Evolutionary conservation across 2,888 invertebrate genomes (phyloP), one percentile per base, ranked within the genome.

Genomic region (Scotopteryx bipunctaria): DNA sequence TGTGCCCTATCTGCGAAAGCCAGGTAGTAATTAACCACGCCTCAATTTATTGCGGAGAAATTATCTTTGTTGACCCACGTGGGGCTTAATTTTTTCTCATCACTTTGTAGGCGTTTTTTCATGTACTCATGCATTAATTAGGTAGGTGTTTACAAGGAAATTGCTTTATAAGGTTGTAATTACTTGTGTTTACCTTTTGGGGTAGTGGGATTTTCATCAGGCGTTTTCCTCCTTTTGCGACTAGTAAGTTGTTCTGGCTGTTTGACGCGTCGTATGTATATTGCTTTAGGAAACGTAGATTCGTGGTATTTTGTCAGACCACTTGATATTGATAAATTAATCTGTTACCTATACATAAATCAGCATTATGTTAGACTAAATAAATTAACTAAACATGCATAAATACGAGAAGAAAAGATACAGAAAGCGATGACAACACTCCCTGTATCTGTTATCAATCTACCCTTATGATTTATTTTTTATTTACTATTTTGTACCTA

Each of bases 61-160:
- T 83, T 86, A 86, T 85, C 83, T 83, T 73, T 85, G 85, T 85
- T 85, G 81, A 80, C 79, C 80, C 85, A 82, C 75, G 78, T 76
- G 71, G 71, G 70, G 74, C 77, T 79, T 73, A 73, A 73, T 78
- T 78, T 81, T 71, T 71, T 57, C 64, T 69, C 44, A 53, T 51
- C 57, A 55, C 70, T 74, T 70, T 75, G 71, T 71, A 71, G 73
- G 71, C 79, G 58, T 67, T 76, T 48, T 74, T 78, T 75, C 55
- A 45, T 55, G 59, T 58, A 57, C 67, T 67, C 63, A 67, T 42
- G 33, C 38, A 70, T 73, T 70, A 72, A 76, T 76, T 73, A 66
- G 55, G 60, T 67, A 63, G 53, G 55, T 59, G 55, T 60, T 60
- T 58, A 58, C 57, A 37, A 35, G 49, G 35, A 44, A 56, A 55